Conservation (phyloP, 37 sponge, comb jelly and placozoan genomes). For the Theonella swinhoei region DNA sequence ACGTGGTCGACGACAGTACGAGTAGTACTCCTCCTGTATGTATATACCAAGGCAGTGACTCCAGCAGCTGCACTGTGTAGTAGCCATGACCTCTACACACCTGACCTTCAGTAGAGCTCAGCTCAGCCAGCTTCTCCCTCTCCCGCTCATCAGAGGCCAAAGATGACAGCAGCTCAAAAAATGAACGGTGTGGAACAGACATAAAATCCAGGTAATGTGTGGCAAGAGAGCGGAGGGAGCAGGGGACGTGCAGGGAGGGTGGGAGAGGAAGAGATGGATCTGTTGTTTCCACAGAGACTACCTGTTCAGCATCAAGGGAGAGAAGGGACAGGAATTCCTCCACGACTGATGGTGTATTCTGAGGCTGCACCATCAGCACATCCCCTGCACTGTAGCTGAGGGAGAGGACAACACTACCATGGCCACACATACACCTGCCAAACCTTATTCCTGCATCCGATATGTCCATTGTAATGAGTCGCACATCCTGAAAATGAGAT, state of each 20-base stretch:
- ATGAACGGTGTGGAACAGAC: conserved; percentile 80
- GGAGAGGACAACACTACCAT: neutral
- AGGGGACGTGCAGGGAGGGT: conserved; percentile 44
- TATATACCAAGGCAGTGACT: neutral
- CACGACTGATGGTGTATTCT: conserved; percentile 68
- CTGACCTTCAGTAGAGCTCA: conserved; percentile 85
- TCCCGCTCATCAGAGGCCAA: conserved; percentile 87
- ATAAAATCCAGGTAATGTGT: conserved; percentile 84
- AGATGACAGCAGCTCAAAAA: conserved; percentile 87
- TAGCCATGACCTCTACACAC: too few species aligned
- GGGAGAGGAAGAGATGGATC: conserved; percentile 56
- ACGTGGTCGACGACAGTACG: conserved; percentile 88
- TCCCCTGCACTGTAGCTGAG: conserved; percentile 83
- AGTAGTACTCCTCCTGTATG: conserved; percentile 88
- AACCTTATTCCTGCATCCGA: conserved; percentile 59
- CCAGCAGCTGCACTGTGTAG: neutral
- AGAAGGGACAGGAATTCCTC: conserved; percentile 66
- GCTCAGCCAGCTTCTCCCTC: conserved; percentile 90
- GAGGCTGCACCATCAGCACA: conserved; percentile 90
- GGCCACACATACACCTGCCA: neutral
- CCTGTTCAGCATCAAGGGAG: conserved; percentile 36
- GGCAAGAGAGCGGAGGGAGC: conserved; percentile 56
- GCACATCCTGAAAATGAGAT: conserved; percentile 96
- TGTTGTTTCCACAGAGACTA: conserved; percentile 34
- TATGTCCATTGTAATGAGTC: conserved; percentile 85